These are phyloP conservation scores for Betta splendens DNA, from an alignment of 2,797 vertebrate species.

Conservation along the genomic window DNA sequence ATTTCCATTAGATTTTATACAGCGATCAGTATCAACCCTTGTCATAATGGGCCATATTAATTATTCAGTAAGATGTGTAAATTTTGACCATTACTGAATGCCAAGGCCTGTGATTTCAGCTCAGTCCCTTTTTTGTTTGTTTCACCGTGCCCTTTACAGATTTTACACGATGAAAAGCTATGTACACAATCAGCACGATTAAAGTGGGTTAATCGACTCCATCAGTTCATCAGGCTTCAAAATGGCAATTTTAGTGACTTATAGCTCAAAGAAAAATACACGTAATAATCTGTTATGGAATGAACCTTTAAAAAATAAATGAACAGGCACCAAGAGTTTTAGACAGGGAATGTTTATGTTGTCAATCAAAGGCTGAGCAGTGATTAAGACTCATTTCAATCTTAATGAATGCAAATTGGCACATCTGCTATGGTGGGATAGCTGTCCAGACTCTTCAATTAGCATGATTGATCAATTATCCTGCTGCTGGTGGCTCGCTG, in stretches of 20 bases:
- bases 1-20: constrained; percentile 61
- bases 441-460: constrained; percentile 87
- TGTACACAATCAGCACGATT: constrained; percentile 1
- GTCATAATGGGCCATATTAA: constrained; percentile 42
- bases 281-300: constrained; percentile 38
- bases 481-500: constrained; percentile 74
- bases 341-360: constrained; percentile 78
- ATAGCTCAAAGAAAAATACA: constrained; percentile 28
- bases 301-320: constrained; percentile 41
- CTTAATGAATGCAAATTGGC: constrained; percentile 89
- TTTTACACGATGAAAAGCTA: constrained; percentile 27
- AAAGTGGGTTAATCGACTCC: neutral
- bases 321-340: constrained; percentile 54
- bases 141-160: constrained; percentile 28
- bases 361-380: constrained; percentile 80
- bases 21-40: constrained; percentile 44
- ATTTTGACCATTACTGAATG: constrained; percentile 81
- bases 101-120: constrained; percentile 57
- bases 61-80: constrained; percentile 73
- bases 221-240: constrained; percentile 8
- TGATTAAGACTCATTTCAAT: constrained; percentile 83
- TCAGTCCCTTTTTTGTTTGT: constrained; percentile 36
- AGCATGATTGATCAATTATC: constrained; percentile 89
- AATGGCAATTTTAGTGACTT: constrained; percentile 14
- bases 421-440: constrained; percentile 86